Evolutionary conservation across 2,888 invertebrate species (phyloP).

Genomic region (Cryptocephalus primarius): DNA sequence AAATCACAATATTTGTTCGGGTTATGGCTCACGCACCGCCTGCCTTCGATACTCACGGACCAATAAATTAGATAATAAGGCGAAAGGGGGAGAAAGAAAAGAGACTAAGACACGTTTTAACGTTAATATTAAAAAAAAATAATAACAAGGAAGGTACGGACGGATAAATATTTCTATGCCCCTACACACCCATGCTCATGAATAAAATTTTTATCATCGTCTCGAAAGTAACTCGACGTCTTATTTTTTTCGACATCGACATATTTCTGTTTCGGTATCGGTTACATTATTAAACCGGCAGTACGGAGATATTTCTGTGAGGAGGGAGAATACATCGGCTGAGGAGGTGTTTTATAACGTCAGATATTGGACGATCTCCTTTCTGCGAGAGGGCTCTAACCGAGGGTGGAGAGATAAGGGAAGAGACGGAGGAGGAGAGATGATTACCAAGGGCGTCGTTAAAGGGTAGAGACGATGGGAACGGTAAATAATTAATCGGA

Average conservation of each 20-base stretch:
- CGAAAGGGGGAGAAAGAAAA: conserved; percentile 2
- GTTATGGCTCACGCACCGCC: conserved; percentile 2
- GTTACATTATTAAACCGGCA: neutral
- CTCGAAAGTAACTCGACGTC: neutral
- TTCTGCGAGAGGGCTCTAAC: too few relatives aligned
- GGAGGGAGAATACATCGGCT: neutral
- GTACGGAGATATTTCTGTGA: neutral
- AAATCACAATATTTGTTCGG: conserved; percentile 7
- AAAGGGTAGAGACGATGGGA: neutral
- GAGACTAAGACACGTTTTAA: too few relatives aligned
- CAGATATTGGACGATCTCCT: neutral
- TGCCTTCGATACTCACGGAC: conserved; percentile 5
- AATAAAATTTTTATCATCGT: neutral
- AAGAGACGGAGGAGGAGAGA: neutral
- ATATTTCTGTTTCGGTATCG: conserved; percentile 8
- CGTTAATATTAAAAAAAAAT: too few relatives aligned
- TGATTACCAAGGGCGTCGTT: neutral
- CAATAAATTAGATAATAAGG: conserved; percentile 6
- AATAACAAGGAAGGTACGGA: too few relatives aligned
- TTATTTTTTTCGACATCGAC: conserved; percentile 1
- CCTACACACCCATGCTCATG: too few relatives aligned
- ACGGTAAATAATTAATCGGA: too few relatives aligned
- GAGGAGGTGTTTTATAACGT: neutral
- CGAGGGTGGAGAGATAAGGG: neutral
- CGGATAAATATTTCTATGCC: too few relatives aligned